These are phyloP conservation scores for Diglossa brunneiventris DNA, from an alignment of 2,113 vertebrate species.

Conservation along the genomic window DNA sequence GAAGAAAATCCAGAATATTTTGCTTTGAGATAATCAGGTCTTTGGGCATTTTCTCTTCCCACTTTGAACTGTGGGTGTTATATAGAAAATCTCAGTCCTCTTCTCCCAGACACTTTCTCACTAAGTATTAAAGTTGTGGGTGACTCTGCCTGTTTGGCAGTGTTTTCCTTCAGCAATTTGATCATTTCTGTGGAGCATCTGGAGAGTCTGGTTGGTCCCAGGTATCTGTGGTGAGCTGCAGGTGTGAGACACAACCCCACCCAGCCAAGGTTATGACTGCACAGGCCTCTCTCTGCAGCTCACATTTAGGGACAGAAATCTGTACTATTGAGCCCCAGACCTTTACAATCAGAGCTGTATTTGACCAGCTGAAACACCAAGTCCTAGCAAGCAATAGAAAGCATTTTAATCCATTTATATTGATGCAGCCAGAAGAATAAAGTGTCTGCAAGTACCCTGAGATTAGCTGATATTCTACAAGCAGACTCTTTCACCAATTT, in stretches of 20 bases:
- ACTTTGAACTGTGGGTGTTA: not conserved
- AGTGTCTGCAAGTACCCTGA: not conserved
- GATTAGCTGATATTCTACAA: not conserved
- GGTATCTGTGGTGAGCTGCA: not conserved
- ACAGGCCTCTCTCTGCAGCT: not conserved
- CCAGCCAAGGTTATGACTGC: not conserved
- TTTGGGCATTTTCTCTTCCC: not conserved
- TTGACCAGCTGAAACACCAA: not conserved
- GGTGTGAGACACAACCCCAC: not conserved
- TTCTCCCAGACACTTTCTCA: not conserved
- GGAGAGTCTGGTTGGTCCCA: not conserved
- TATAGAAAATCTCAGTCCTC: not conserved
- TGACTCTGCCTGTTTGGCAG: not conserved
- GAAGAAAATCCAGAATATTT: not conserved
- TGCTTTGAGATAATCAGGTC: not conserved
- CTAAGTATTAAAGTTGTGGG: not conserved
- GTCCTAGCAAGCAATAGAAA: not conserved
- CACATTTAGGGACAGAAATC: not conserved
- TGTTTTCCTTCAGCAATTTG: not conserved
- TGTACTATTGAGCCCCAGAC: not conserved
- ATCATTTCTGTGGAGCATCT: not conserved
- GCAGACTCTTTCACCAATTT: not conserved
- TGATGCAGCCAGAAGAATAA: not conserved
- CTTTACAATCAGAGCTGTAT: not conserved
- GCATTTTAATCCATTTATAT: slow-evolving; percentile 38